phyloP scores from a whole-genome alignment of 2,888 invertebrate species.

The Sinohyriopsis cumingii region DNA sequence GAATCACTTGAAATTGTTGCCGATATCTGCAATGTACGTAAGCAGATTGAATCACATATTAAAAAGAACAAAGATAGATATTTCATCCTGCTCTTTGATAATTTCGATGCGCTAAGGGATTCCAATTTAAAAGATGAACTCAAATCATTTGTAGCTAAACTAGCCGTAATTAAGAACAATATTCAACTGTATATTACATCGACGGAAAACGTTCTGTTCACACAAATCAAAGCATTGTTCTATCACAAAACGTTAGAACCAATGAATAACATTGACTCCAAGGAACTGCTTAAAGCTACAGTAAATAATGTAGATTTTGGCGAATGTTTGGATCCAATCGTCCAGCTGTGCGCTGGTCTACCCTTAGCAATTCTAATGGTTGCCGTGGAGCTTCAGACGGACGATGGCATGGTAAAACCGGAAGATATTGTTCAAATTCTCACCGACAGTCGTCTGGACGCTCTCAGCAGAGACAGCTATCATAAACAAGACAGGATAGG shows the following conservation, averaged over 20 bases:
- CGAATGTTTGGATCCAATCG: conserved; percentile 16
- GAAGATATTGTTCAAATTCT: conserved; percentile 26
- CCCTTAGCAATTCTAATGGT: conserved; percentile 32
- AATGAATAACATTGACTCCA: conserved; percentile 12
- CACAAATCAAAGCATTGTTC: background rate
- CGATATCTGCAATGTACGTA: too few relatives aligned
- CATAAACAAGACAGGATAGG: conserved; percentile 27
- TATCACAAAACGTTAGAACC: conserved; percentile 4
- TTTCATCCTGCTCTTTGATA: conserved; percentile 24
- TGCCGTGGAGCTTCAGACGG: conserved; percentile 17
- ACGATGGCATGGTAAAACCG: conserved; percentile 13
- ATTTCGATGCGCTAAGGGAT: conserved; percentile 28
- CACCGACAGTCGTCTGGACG: conserved; percentile 22
- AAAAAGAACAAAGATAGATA: conserved; percentile 1
- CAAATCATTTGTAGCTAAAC: conserved; percentile 3
- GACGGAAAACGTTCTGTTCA: conserved; percentile 2
- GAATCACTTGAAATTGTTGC: too few relatives aligned
- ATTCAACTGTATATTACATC: conserved; percentile 24
- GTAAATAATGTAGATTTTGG: conserved; percentile 18
- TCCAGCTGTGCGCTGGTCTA: conserved; percentile 25
- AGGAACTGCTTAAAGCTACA: conserved; percentile 12
- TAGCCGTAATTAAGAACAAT: conserved; percentile 1
- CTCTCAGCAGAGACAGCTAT: conserved; percentile 24
- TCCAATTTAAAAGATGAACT: conserved; percentile 7
- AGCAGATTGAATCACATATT: background rate